phyloP scores from a whole-genome alignment of 2,113 vertebrate genomes.

The Ahaetulla prasina region DNA sequence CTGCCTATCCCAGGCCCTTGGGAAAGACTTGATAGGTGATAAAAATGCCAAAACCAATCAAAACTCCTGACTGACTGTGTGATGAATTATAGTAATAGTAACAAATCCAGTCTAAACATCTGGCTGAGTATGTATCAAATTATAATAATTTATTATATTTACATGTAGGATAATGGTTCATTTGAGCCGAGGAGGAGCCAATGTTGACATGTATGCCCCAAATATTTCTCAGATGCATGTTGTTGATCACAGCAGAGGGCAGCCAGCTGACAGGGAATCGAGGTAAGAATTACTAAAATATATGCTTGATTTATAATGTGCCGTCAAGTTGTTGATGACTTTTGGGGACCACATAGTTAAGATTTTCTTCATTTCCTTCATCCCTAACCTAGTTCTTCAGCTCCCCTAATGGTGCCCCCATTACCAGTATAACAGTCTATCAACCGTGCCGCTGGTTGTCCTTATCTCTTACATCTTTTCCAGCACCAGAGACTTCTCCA shows the following conservation, averaged over 20 bases:
- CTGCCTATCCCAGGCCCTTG: not conserved
- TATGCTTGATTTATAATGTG: not conserved
- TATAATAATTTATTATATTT: fast-evolving
- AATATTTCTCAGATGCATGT: constrained; percentile 89
- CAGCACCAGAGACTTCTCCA: not conserved
- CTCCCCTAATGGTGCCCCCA: not conserved
- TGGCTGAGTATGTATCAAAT: not conserved
- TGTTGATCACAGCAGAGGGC: constrained; percentile 85
- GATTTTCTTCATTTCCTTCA: not conserved
- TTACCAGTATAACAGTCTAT: not conserved
- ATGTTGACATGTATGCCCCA: constrained; percentile 88
- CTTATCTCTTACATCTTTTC: not conserved
- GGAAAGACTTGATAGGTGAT: not conserved
- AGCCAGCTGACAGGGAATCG: constrained; percentile 77
- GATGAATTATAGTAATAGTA: not conserved
- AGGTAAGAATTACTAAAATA: constrained; percentile 54
- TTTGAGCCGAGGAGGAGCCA: constrained; percentile 79
- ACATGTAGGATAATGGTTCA: constrained; percentile 76
- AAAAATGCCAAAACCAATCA: not conserved
- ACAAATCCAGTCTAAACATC: not conserved
- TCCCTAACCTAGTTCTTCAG: not conserved
- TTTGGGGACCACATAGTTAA: not conserved
- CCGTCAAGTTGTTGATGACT: not conserved
- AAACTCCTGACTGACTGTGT: not conserved
- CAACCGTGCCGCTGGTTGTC: not conserved